Conservation (phyloP, 2,797 vertebrate genomes). For the Hybognathus amarus region DNA sequence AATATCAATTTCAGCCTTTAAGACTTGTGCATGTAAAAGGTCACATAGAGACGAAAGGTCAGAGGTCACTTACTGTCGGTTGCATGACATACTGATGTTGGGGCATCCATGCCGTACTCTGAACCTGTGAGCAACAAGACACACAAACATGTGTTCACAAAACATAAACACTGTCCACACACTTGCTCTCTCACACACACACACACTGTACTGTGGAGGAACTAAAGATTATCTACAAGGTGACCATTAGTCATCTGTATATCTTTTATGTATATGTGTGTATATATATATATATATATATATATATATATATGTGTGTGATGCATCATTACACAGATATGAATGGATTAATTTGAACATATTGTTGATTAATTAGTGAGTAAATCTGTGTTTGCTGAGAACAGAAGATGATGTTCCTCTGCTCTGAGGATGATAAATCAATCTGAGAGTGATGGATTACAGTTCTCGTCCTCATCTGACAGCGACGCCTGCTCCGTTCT, state of each 20-base stretch:
- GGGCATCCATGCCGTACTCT: slow-evolving; percentile 93
- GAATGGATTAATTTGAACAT: neutral
- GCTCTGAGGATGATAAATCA: neutral
- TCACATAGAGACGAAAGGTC: slow-evolving; percentile 34
- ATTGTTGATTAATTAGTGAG: neutral
- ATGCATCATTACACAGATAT: neutral
- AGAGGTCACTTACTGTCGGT: slow-evolving; percentile 85
- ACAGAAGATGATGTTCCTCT: neutral
- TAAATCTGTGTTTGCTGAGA: slow-evolving; percentile 26
- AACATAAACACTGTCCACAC: slow-evolving; percentile 52
- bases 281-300: no score
- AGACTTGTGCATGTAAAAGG: neutral
- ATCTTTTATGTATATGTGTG: no score
- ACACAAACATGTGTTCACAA: neutral
- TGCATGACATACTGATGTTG: slow-evolving; percentile 89
- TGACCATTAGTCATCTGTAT: no score
- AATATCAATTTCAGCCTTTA: no score
- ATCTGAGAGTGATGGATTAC: neutral
- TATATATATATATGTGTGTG: no score
- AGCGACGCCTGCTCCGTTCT: no score
- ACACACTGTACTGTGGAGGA: no score
- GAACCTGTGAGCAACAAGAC: slow-evolving; percentile 76
- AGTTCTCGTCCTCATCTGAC: neutral
- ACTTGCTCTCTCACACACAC: no score
- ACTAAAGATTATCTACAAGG: no score